Percentiles rank a stretch among this genome's conserved stretches.
Evolutionary conservation across 2,113 vertebrate species (phyloP).

Genomic region (Tichodroma muraria): DNA sequence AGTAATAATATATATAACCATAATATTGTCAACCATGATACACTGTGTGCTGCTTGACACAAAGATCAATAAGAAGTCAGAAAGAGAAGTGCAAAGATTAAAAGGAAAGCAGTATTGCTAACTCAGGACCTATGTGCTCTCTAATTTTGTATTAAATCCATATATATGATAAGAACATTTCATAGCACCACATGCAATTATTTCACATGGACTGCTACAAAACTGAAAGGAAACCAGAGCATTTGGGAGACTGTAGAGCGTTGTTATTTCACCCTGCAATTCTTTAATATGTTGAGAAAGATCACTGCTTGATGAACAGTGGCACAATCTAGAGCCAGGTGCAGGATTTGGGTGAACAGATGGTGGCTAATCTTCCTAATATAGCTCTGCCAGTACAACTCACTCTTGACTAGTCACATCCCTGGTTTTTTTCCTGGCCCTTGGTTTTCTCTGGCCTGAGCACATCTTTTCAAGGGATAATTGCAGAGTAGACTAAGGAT

Average conservation of each 20-base stretch:
- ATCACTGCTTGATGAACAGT: neutral
- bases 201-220: neutral
- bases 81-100: neutral
- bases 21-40: neutral
- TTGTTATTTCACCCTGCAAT: neutral
- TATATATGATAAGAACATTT: neutral
- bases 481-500: neutral
- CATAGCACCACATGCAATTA: neutral
- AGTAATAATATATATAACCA: too few species aligned
- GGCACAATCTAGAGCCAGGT: conserved; percentile 18
- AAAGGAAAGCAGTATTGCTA: neutral
- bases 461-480: neutral
- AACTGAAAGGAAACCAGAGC: neutral
- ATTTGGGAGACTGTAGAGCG: neutral
- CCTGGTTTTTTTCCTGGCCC: neutral
- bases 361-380: conserved; percentile 41
- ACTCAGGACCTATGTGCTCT: neutral
- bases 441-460: neutral
- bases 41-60: neutral
- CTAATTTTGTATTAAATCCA: neutral
- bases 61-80: neutral
- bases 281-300: conserved; percentile 12
- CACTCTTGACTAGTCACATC: conserved; percentile 6
- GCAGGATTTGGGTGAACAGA: conserved; percentile 49
- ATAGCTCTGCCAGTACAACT: conserved; percentile 24